Evolutionary conservation across 2,113 vertebrate species (phyloP).

Genomic region (Mellivora capensis): DNA sequence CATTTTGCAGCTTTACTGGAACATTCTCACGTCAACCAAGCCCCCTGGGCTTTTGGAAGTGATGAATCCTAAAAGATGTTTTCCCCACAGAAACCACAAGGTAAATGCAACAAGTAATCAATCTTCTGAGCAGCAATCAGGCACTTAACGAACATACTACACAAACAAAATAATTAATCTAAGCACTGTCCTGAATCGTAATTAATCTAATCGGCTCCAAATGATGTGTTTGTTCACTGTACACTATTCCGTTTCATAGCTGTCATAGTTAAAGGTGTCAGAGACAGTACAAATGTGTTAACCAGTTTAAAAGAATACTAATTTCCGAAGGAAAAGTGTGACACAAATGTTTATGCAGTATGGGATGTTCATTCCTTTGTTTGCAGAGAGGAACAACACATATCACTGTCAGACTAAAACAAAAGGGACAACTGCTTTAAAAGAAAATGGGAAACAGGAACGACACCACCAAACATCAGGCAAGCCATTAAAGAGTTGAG

Average conservation of each 20-base stretch:
- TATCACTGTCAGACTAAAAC: slow-evolving; percentile 73
- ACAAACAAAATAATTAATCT: slow-evolving; percentile 85
- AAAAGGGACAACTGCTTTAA: slow-evolving; percentile 53
- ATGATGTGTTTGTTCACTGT: slow-evolving; percentile 58
- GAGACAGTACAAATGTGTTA: slow-evolving; percentile 59
- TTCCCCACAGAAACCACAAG: slow-evolving; percentile 81
- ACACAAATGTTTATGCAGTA: slow-evolving; percentile 60
- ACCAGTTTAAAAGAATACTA: slow-evolving; percentile 72
- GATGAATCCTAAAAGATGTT: slow-evolving; percentile 76
- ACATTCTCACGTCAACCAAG: slow-evolving; percentile 31
- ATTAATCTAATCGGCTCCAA: slow-evolving; percentile 78
- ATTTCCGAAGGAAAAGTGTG: slow-evolving; percentile 71
- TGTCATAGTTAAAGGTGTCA: slow-evolving; percentile 66
- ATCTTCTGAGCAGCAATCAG: slow-evolving; percentile 80
- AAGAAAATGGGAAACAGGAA: slow-evolving; percentile 29
- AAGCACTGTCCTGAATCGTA: slow-evolving; percentile 79
- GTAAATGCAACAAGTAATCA: slow-evolving; percentile 82
- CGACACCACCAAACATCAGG: slow-evolving; percentile 56
- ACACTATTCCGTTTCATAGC: slow-evolving; percentile 60
- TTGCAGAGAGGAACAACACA: slow-evolving; percentile 69
- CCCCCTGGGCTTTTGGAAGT: slow-evolving; percentile 72
- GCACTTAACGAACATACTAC: slow-evolving; percentile 79
- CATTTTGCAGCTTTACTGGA: slow-evolving; percentile 28
- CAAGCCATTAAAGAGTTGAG: background rate
- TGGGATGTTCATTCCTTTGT: slow-evolving; percentile 59